Evolutionary conservation across 2,797 vertebrate genomes (phyloP).

Genomic region (Lepilemur septentrionalis): DNA sequence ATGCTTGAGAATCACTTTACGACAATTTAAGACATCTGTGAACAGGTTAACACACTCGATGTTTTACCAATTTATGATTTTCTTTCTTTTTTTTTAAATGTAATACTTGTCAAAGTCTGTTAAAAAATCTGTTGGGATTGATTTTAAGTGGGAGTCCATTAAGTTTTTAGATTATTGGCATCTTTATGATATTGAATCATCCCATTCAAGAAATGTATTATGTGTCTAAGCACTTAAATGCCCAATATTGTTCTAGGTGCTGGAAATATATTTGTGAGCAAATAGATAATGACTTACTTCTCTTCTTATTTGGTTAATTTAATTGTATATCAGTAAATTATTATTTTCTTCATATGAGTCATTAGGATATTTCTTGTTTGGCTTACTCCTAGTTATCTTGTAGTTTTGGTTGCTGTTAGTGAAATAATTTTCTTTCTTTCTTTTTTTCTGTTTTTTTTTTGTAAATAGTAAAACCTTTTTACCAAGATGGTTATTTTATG

Average conservation of each 20-base stretch:
- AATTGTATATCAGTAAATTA: not conserved
- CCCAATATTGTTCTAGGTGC: not conserved
- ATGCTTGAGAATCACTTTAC: not conserved
- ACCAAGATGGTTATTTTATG: not conserved
- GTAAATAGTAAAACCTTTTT: not conserved
- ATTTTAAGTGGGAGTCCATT: conserved; percentile 36
- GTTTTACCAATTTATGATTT: not conserved
- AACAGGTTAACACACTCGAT: not conserved
- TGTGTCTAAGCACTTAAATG: not conserved
- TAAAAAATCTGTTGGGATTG: not conserved
- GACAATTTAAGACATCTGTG: not conserved
- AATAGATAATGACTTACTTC: not conserved
- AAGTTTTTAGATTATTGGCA: conserved; percentile 18
- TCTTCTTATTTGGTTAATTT: not conserved
- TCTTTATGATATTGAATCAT: not conserved
- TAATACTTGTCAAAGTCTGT: not conserved
- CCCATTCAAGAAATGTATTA: not conserved
- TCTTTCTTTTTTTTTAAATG: not conserved
- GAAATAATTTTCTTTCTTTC: not conserved
- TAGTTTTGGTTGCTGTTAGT: conserved; percentile 1
- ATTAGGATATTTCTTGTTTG: conserved; percentile 25
- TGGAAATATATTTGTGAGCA: not conserved
- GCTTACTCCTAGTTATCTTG: not conserved
- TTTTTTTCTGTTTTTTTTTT: too few relatives aligned
- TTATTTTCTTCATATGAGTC: not conserved